Conservation (phyloP, 2,113 vertebrate species). For the Tachysurus vachellii region DNA sequence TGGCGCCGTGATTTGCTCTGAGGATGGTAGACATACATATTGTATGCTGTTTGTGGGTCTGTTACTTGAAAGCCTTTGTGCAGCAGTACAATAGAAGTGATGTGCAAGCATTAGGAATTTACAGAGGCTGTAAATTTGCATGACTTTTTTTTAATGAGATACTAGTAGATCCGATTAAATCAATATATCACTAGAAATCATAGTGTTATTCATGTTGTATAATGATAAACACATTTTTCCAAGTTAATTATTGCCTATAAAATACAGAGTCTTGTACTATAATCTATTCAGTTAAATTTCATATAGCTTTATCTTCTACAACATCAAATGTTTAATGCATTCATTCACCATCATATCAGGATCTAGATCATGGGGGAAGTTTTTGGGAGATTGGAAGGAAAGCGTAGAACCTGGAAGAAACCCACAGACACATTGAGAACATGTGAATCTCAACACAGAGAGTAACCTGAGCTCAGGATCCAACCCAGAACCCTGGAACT, state of each 20-base stretch:
- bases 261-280: not conserved
- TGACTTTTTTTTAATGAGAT: constrained; percentile 2
- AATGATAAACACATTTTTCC: not conserved
- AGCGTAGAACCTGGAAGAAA: not conserved
- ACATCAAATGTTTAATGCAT: not conserved
- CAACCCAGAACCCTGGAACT: not conserved
- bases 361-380: not conserved
- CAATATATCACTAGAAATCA: not conserved
- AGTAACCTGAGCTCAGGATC: not conserved
- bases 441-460: not conserved
- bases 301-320: not conserved
- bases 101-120: not conserved
- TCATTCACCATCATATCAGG: not conserved
- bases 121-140: not conserved
- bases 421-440: not conserved
- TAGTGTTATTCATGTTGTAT: not conserved
- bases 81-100: constrained; percentile 20
- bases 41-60: constrained; percentile 8
- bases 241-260: not conserved
- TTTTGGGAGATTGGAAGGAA: not conserved
- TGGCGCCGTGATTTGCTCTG: constrained; percentile 8
- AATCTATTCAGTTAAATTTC: not conserved
- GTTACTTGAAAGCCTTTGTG: constrained; percentile 23
- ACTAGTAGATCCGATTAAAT: not conserved
- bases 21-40: constrained; percentile 25